phyloP scores from a whole-genome alignment of 2,797 vertebrate genomes.

The Argya squamiceps region DNA sequence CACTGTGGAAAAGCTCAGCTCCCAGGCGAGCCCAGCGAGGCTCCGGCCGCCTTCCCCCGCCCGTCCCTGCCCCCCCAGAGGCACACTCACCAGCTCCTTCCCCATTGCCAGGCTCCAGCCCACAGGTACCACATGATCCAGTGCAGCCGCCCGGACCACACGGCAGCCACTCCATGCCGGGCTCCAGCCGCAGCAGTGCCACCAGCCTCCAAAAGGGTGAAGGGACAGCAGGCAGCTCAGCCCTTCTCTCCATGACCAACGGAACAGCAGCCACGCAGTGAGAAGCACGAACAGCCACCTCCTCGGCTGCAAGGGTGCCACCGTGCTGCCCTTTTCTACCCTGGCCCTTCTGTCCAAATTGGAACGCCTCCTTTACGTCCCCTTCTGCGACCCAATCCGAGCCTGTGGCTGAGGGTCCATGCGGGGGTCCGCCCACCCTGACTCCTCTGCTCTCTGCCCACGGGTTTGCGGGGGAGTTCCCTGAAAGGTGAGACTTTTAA shows the following conservation, averaged over 20 bases:
- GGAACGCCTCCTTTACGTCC: too few relatives aligned
- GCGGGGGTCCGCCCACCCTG: fast-evolving
- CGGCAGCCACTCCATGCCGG: not conserved
- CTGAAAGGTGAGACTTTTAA: fast-evolving
- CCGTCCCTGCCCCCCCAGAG: fast-evolving
- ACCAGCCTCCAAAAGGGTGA: not conserved
- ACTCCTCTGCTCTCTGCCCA: not conserved
- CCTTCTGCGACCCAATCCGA: not conserved
- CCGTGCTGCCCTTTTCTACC: not conserved
- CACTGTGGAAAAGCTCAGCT: fast-evolving
- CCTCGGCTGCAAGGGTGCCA: fast-evolving
- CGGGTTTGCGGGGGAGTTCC: not conserved
- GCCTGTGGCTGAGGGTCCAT: too few relatives aligned
- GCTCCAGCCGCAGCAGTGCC: not conserved
- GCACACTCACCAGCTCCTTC: not conserved
- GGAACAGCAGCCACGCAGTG: fast-evolving
- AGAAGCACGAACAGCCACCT: fast-evolving
- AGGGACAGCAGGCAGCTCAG: fast-evolving
- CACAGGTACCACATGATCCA: fast-evolving
- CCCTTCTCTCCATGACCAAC: fast-evolving
- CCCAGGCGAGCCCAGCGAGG: not conserved
- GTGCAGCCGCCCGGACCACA: fast-evolving
- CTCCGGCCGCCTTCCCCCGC: not conserved
- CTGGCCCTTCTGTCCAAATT: fast-evolving
- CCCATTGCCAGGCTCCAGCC: fast-evolving